Evolutionary conservation across 2,888 invertebrate genomes (phyloP).

Genomic region (Amaurobius ferox): DNA sequence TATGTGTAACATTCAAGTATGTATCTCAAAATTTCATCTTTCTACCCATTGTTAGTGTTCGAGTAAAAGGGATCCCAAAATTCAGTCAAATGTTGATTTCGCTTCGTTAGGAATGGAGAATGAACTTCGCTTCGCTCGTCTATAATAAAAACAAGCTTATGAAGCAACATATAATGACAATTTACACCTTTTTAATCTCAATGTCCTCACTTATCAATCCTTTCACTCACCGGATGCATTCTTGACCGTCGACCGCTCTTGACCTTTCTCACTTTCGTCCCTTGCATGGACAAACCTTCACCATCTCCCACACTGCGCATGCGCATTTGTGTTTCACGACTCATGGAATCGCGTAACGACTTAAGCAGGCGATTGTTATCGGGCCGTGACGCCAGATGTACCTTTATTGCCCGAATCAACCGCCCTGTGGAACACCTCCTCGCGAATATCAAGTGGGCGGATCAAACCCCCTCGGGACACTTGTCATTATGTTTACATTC

Average conservation of each 20-base stretch:
- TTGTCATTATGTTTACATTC: constrained; percentile 6
- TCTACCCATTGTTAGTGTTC: too few species aligned
- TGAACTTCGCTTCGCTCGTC: too few species aligned
- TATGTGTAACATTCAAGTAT: too few species aligned
- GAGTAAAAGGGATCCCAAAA: too few species aligned
- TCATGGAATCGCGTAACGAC: neutral
- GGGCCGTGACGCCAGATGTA: neutral
- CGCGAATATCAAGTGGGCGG: neutral
- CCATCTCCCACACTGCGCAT: neutral
- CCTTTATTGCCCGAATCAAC: neutral
- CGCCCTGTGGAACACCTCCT: neutral
- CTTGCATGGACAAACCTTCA: neutral
- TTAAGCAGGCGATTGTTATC: neutral
- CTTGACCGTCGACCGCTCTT: neutral
- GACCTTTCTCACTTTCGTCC: neutral
- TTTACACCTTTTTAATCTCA: too few species aligned
- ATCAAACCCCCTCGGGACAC: neutral
- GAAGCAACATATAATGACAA: too few species aligned
- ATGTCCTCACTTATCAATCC: neutral
- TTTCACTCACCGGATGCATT: neutral
- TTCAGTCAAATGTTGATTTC: too few species aligned
- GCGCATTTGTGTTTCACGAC: neutral
- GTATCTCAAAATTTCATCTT: too few species aligned
- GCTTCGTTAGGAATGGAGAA: too few species aligned
- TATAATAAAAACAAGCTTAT: too few species aligned